Conservation (phyloP, 2,113 vertebrate species). For the Centropus unirufus region DNA sequence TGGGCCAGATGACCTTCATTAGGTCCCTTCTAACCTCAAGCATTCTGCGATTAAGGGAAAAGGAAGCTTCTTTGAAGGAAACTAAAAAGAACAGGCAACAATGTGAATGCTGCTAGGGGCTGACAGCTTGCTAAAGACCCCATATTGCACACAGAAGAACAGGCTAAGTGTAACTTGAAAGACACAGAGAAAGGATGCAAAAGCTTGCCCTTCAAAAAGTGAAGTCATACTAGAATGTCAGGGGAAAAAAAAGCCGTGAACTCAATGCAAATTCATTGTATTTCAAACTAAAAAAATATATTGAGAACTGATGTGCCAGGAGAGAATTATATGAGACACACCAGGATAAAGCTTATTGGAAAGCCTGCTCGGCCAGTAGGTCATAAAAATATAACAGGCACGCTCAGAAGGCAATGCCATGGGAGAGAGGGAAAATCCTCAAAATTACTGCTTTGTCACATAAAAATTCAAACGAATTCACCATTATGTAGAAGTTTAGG, state of each 20-base stretch:
- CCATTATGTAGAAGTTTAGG: fast-evolving
- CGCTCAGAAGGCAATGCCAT: background rate
- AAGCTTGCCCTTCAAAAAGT: background rate
- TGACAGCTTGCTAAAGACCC: background rate
- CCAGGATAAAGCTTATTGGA: background rate
- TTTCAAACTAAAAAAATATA: background rate
- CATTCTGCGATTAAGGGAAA: background rate
- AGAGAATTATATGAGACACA: background rate
- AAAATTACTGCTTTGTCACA: background rate
- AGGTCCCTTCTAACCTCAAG: background rate
- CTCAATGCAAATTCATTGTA: background rate
- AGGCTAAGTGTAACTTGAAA: background rate
- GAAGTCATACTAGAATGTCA: background rate
- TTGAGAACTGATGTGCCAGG: background rate
- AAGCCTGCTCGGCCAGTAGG: background rate
- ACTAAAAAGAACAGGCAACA: background rate
- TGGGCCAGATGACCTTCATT: background rate
- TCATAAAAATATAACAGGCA: background rate
- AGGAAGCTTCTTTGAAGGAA: background rate
- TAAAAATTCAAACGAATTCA: background rate
- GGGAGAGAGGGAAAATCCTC: background rate
- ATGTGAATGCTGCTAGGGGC: background rate
- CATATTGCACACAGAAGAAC: fast-evolving
- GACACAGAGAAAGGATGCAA: background rate
- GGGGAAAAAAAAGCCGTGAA: background rate